Percentiles rank a stretch among this genome's conserved stretches.
These are phyloP conservation scores for Bucco capensis DNA, from an alignment of 2,113 vertebrate genomes.

Conservation along the genomic window DNA sequence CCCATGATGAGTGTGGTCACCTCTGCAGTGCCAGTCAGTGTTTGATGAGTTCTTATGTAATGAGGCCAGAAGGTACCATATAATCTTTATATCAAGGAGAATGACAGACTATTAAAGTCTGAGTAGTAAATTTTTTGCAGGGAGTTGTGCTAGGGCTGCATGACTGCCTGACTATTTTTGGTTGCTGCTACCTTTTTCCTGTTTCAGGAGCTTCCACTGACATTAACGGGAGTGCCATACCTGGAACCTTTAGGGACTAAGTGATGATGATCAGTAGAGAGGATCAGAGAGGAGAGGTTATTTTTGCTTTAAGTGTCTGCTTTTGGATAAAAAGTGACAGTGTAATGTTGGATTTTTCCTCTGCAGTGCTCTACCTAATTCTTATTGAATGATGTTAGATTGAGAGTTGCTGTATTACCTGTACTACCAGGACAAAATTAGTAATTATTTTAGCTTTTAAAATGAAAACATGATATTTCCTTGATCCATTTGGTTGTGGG, in stretches of 20 bases:
- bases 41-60: constrained; percentile 2
- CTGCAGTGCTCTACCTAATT: background rate
- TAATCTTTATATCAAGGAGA: background rate
- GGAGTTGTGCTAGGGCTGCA: background rate
- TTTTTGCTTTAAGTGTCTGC: background rate
- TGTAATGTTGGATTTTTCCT: background rate
- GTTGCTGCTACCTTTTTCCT: background rate
- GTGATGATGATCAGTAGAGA: background rate
- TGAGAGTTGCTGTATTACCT: background rate
- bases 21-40: background rate
- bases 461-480: background rate
- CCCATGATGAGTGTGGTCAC: background rate
- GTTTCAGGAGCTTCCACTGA: background rate
- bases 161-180: constrained; percentile 27
- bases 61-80: constrained; percentile 7
- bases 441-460: background rate
- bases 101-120: constrained; percentile 26
- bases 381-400: background rate
- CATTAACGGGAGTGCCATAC: background rate
- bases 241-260: background rate
- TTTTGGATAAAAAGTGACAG: background rate
- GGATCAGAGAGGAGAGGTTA: background rate
- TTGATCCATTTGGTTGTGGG: background rate
- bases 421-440: background rate
- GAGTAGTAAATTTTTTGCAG: background rate